Percentiles rank a stretch among this genome's conserved stretches.
Conservation (phyloP, 1,140 invertebrate genomes). For the Leptonema lineaticorne region DNA sequence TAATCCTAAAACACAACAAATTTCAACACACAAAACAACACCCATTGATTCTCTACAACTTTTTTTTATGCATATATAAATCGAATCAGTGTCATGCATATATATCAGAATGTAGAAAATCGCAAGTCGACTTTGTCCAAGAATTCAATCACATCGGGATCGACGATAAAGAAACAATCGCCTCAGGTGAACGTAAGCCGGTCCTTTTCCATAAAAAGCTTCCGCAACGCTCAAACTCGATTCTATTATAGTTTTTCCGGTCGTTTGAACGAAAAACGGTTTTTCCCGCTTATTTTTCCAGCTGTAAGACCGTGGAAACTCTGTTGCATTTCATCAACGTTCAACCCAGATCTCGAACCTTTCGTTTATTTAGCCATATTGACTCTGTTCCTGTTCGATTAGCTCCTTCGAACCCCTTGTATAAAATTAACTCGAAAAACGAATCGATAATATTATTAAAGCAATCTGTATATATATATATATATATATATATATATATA, state of each 20-base stretch:
- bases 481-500: too few relatives aligned
- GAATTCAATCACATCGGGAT: neutral
- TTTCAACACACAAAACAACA: too few relatives aligned
- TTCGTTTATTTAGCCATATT: neutral
- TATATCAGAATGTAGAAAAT: neutral
- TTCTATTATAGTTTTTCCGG: neutral
- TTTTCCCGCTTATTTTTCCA: neutral
- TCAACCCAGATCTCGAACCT: neutral
- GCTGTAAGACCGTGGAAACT: neutral
- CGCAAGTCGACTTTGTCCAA: neutral
- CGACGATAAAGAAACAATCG: neutral
- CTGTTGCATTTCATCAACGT: slow-evolving; percentile 4
- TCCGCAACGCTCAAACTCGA: neutral
- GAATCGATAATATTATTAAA: too few relatives aligned
- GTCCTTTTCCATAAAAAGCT: neutral
- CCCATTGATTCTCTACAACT: too few relatives aligned
- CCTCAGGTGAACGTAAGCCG: neutral
- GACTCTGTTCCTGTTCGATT: too few relatives aligned
- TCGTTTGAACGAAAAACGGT: neutral
- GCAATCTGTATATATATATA: too few relatives aligned
- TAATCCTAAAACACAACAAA: too few relatives aligned
- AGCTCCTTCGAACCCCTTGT: too few relatives aligned
- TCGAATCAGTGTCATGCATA: too few relatives aligned
- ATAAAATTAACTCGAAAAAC: too few relatives aligned
- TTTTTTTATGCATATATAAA: too few relatives aligned